Percentiles rank a stretch among this genome's conserved stretches.
Evolutionary conservation across 2,113 vertebrate species (phyloP).

Genomic region (Fregata magnificens): DNA sequence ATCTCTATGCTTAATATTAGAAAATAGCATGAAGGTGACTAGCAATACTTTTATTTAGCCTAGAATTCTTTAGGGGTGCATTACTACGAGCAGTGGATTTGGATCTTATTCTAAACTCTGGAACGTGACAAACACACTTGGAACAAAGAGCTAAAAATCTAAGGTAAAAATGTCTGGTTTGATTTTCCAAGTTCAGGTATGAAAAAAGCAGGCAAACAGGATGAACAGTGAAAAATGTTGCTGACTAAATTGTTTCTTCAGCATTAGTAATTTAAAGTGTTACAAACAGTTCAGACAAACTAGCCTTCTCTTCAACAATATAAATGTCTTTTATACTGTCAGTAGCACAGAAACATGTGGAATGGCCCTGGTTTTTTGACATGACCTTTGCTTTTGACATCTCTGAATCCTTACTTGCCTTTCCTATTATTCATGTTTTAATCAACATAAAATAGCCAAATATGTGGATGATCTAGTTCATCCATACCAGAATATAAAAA

Average conservation of each 20-base stretch:
- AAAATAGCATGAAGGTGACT: neutral
- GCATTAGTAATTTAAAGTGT: neutral
- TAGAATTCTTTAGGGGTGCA: neutral
- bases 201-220: neutral
- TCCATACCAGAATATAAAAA: neutral
- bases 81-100: neutral
- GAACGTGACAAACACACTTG: neutral
- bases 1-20: neutral
- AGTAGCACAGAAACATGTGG: neutral
- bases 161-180: neutral
- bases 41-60: neutral
- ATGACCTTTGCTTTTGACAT: neutral
- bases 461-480: neutral
- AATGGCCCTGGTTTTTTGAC: neutral
- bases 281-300: neutral
- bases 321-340: neutral
- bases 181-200: neutral
- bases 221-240: neutral
- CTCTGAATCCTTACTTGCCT: neutral
- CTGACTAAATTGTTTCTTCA: neutral
- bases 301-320: neutral
- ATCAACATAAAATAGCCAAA: neutral
- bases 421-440: neutral
- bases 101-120: neutral
- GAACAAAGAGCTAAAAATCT: neutral